A percentile compares a stretch with the other conserved stretches of the same genome.
These are phyloP conservation scores for Acanthopleura granulata DNA, from an alignment of 2,888 invertebrate species.

Conservation along the genomic window DNA sequence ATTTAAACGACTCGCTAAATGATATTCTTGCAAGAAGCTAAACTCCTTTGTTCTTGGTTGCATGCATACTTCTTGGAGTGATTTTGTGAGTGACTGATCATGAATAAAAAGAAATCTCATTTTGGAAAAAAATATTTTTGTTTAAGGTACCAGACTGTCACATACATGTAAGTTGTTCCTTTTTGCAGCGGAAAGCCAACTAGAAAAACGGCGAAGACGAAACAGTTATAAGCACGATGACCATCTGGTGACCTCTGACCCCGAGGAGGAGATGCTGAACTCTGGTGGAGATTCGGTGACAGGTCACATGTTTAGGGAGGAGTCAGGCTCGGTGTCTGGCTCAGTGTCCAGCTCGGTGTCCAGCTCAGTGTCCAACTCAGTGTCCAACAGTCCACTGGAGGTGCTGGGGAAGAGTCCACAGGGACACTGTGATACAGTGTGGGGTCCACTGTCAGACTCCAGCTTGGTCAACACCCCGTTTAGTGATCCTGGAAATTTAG, in stretches of 20 bases:
- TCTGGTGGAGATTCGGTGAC: slow-evolving; percentile 5
- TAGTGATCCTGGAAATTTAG: slow-evolving; percentile 2
- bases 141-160: not conserved
- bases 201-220: slow-evolving; percentile 48
- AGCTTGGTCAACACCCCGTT: not conserved
- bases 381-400: not conserved
- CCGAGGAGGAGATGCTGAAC: not conserved
- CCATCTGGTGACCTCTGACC: not conserved
- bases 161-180: not conserved
- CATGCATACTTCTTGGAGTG: no score
- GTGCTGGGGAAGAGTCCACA: not conserved
- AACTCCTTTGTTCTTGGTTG: no score
- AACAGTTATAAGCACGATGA: not conserved
- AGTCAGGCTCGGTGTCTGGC: not conserved
- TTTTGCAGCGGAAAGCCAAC: slow-evolving; percentile 55
- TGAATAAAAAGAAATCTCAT: no score
- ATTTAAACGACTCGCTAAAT: no score
- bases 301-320: not conserved
- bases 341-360: not conserved
- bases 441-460: slow-evolving; percentile 1
- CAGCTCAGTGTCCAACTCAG: not conserved
- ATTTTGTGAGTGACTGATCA: no score
- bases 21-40: no score
- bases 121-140: not conserved
- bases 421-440: not conserved